Conservation (phyloP, 2,113 vertebrate species). For the Natator depressus region DNA sequence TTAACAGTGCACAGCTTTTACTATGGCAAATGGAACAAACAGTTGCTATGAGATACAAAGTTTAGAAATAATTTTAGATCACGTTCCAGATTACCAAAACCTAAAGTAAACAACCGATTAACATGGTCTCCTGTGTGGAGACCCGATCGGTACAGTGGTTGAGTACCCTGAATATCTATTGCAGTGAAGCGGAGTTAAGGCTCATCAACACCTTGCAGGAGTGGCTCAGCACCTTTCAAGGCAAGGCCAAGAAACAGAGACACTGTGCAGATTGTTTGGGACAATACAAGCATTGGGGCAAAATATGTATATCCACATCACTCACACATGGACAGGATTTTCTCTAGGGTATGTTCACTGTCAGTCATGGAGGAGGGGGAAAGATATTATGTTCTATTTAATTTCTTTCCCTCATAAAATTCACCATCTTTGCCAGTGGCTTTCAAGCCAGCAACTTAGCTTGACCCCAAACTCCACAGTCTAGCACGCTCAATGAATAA, state of each 20-base stretch:
- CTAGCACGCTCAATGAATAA: background rate
- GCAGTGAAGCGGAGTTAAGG: background rate
- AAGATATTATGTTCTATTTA: background rate
- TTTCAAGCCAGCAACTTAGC: background rate
- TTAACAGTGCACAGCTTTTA: background rate
- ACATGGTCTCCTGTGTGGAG: background rate
- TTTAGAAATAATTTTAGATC: background rate
- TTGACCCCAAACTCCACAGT: background rate
- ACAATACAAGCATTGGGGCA: background rate
- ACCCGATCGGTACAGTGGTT: background rate
- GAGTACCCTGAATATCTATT: background rate
- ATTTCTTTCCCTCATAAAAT: background rate
- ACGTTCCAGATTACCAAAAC: background rate
- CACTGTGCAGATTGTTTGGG: background rate
- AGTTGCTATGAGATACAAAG: background rate
- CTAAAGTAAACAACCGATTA: background rate
- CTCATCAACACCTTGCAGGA: background rate
- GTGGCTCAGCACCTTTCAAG: background rate
- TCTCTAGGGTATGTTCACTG: background rate
- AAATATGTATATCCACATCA: background rate
- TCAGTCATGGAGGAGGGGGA: background rate
- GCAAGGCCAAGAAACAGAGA: background rate
- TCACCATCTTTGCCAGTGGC: background rate
- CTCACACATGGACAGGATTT: background rate
- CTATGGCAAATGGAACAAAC: background rate